phyloP scores from a whole-genome alignment of 2,113 vertebrate species.

The Uropsilus gracilis region DNA sequence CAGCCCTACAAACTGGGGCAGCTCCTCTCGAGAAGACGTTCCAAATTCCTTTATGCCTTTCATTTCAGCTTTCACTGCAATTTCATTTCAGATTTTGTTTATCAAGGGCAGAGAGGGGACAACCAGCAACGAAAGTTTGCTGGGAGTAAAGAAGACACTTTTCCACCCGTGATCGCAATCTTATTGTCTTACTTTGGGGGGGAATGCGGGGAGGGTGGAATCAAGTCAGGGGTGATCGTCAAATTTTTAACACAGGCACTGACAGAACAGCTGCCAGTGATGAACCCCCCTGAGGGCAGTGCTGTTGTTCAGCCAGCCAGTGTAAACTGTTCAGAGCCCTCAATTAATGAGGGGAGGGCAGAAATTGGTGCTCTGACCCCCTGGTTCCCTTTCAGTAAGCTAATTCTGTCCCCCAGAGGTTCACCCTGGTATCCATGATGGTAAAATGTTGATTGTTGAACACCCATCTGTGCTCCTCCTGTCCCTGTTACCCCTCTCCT shows the following conservation, averaged over 20 bases:
- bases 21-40: background rate
- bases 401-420: background rate
- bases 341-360: background rate
- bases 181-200: background rate
- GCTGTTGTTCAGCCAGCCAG: too few species aligned
- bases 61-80: too few species aligned
- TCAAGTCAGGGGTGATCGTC: background rate
- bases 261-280: background rate
- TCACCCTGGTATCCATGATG: background rate
- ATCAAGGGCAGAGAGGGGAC: background rate
- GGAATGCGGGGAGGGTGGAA: background rate
- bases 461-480: background rate
- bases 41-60: background rate
- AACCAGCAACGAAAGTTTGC: background rate
- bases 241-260: background rate
- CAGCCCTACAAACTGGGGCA: background rate
- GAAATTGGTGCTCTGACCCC: background rate
- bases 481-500: too few species aligned
- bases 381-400: background rate
- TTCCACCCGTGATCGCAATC: background rate
- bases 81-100: background rate
- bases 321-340: background rate
- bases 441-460: rapidly evolving
- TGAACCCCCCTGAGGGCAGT: background rate
- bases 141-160: background rate